A percentile compares a stretch with the other conserved stretches of the same genome.
Conservation (phyloP, 1,140 invertebrate genomes). For the Stratiolaelaps scimitus region DNA sequence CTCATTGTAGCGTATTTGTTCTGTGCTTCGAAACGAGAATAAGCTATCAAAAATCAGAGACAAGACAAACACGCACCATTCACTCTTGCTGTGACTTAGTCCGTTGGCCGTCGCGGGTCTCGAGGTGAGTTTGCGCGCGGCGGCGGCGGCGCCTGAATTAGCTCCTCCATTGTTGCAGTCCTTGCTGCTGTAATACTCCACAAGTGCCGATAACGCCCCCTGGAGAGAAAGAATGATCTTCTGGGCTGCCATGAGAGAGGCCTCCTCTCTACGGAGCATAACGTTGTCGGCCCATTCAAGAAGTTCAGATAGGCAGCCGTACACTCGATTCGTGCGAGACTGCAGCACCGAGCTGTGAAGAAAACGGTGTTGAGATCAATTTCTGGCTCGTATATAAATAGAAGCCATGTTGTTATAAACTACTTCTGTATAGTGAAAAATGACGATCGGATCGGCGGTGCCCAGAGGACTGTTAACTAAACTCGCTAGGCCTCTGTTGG, state of each 20-base stretch:
- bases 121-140: slow-evolving; percentile 22
- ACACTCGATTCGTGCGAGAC: slow-evolving; percentile 70
- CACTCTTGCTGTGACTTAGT: slow-evolving; percentile 20
- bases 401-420: too few relatives aligned
- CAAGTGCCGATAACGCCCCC: slow-evolving; percentile 60
- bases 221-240: slow-evolving; percentile 10
- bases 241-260: background rate
- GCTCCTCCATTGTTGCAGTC: slow-evolving; percentile 41
- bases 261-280: slow-evolving; percentile 53
- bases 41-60: too few relatives aligned
- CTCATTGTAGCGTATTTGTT: too few relatives aligned
- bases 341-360: slow-evolving; percentile 49
- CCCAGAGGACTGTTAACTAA: background rate
- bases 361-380: background rate
- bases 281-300: slow-evolving; percentile 79
- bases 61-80: slow-evolving; percentile 16
- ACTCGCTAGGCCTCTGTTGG: too few relatives aligned
- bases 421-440: too few relatives aligned
- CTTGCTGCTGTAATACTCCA: slow-evolving; percentile 47
- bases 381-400: too few relatives aligned
- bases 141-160: slow-evolving; percentile 32
- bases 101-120: slow-evolving; percentile 23
- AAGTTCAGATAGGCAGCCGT: slow-evolving; percentile 67
- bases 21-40: too few relatives aligned
- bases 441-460: too few relatives aligned